Evolutionary conservation across 92 coral and sea anemone genomes (phyloP).

Genomic region (Metridium senile): DNA sequence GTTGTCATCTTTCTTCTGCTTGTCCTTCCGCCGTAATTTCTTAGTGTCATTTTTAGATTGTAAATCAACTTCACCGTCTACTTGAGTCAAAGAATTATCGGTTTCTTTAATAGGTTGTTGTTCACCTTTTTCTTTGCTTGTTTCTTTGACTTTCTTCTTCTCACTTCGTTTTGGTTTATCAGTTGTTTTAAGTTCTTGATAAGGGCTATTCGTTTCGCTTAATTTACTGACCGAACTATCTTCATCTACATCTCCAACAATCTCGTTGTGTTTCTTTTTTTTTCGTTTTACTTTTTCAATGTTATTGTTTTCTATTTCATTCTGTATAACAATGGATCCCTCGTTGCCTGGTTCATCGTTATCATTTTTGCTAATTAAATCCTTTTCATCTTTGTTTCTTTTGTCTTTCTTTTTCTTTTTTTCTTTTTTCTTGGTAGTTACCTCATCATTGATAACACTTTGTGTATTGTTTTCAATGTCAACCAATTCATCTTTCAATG

Average conservation of each 20-base stretch:
- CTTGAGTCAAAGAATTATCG: background rate
- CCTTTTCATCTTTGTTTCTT: background rate
- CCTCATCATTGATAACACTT: background rate
- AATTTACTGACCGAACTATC: background rate
- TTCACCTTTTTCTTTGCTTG: background rate
- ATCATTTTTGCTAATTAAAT: background rate
- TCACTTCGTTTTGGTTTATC: conserved; percentile 12
- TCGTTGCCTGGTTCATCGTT: no score
- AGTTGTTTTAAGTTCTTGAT: no score
- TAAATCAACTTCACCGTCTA: no score
- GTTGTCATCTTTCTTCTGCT: background rate
- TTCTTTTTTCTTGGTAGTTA: background rate
- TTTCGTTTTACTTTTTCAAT: conserved; percentile 9
- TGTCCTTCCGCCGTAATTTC: background rate
- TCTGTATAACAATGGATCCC: background rate
- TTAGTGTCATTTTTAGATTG: no score
- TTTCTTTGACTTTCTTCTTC: conserved; percentile 13
- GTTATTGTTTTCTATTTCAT: background rate
- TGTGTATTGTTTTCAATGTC: background rate
- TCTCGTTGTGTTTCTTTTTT: background rate
- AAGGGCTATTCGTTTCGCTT: background rate
- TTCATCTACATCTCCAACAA: background rate
- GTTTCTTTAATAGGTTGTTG: background rate
- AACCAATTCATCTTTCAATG: background rate
- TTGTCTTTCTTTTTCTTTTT: background rate